Conservation (phyloP, 2,797 vertebrate species). For the Sebastes trivittatus region DNA sequence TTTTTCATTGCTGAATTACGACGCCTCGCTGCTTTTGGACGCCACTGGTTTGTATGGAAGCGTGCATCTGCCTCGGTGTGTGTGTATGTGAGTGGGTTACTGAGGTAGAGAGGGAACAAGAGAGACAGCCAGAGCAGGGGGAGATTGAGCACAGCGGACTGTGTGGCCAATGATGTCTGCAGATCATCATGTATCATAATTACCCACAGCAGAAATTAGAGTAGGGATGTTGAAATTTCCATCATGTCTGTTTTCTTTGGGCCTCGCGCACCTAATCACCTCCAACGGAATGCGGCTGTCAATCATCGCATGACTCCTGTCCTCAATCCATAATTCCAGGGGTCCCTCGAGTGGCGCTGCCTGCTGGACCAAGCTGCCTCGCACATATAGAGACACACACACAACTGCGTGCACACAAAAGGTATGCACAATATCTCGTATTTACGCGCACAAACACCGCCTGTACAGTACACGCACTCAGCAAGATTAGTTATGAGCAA, state of each 20-base stretch:
- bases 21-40: slow-evolving; percentile 17
- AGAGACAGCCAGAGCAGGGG: slow-evolving; percentile 45
- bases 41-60: slow-evolving; percentile 21
- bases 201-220: slow-evolving; percentile 79
- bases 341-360: slow-evolving; percentile 62
- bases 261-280: slow-evolving; percentile 78
- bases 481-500: slow-evolving; percentile 57
- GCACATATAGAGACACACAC: slow-evolving; percentile 1
- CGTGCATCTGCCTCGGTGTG: background rate
- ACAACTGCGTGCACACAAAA: slow-evolving; percentile 20
- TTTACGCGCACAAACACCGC: slow-evolving; percentile 1
- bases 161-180: slow-evolving; percentile 78
- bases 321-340: slow-evolving; percentile 81
- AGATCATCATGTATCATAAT: slow-evolving; percentile 83
- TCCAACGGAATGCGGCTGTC: slow-evolving; percentile 77
- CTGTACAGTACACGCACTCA: slow-evolving; percentile 16
- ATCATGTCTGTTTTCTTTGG: slow-evolving; percentile 83
- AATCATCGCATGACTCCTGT: slow-evolving; percentile 78
- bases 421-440: background rate
- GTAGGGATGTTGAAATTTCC: slow-evolving; percentile 79
- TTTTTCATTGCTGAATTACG: slow-evolving; percentile 13
- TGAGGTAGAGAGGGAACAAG: slow-evolving; percentile 27
- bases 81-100: background rate
- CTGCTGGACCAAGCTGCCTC: slow-evolving; percentile 47
- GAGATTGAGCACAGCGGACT: slow-evolving; percentile 60